These are phyloP conservation scores for Corythornis leucogaster DNA, from an alignment of 2,797 vertebrate species.

Conservation along the genomic window DNA sequence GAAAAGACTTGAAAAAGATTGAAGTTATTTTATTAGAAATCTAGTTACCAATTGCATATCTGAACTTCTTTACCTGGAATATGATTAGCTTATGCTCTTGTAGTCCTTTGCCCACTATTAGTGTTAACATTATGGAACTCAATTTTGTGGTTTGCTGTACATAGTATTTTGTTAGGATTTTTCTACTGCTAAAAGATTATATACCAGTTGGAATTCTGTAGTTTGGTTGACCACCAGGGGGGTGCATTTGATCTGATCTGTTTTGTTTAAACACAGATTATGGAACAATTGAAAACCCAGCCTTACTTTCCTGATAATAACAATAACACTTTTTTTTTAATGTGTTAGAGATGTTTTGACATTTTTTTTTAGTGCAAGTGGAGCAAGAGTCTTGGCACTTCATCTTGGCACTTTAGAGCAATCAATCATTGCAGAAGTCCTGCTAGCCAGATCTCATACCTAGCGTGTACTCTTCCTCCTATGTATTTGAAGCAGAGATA, in stretches of 20 bases:
- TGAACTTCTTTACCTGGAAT: constrained; percentile 11
- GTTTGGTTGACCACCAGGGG: not conserved
- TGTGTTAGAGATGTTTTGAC: not conserved
- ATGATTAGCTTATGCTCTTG: not conserved
- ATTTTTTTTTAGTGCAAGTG: not conserved
- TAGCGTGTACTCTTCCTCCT: not conserved
- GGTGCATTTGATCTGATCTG: not conserved
- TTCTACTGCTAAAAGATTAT: not conserved
- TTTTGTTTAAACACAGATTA: not conserved
- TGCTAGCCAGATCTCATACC: not conserved
- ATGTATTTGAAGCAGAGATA: not conserved
- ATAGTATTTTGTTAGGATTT: not conserved
- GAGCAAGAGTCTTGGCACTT: not conserved
- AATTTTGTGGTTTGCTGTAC: not conserved
- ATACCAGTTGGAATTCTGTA: not conserved
- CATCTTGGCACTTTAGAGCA: not conserved
- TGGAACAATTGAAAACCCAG: not conserved
- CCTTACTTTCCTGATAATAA: not conserved
- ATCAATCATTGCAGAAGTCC: not conserved
- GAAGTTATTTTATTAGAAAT: constrained; percentile 66
- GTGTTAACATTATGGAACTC: not conserved
- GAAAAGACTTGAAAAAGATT: constrained; percentile 71
- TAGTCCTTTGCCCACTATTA: not conserved
- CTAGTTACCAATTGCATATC: constrained; percentile 29
- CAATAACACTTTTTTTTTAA: not conserved